These are phyloP conservation scores for Apostichopus parvimensis DNA, from an alignment of 35 echinoderm and acorn worm species.

Conservation along the genomic window DNA sequence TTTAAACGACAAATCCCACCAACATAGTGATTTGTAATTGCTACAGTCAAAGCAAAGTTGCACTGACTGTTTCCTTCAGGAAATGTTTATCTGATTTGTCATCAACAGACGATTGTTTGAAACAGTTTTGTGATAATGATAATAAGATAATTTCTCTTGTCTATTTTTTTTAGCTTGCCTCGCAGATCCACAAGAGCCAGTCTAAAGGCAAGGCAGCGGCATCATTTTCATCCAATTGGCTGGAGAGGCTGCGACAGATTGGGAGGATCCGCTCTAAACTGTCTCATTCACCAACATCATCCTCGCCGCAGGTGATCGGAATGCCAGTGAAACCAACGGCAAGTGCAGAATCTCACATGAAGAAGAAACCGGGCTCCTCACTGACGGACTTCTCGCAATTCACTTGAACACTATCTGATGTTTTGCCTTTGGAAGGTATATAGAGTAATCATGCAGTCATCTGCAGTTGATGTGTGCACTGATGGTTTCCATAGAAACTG, in stretches of 20 bases:
- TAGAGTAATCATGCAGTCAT: too few species aligned
- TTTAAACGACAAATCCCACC: too few species aligned
- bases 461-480: too few species aligned
- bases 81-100: too few species aligned
- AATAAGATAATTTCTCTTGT: background rate
- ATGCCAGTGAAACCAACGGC: conserved; percentile 41
- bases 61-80: too few species aligned
- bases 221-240: conserved; percentile 92
- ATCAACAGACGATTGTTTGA: too few species aligned
- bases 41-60: too few species aligned
- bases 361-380: background rate
- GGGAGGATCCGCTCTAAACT: conserved; percentile 71
- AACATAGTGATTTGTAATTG: too few species aligned
- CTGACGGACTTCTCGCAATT: conserved; percentile 33
- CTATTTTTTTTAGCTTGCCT: conserved; percentile 74
- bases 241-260: conserved; percentile 90
- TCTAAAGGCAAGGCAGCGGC: conserved; percentile 53
- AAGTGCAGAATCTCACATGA: background rate
- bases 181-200: conserved; percentile 88
- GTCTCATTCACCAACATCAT: conserved; percentile 56
- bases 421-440: too few species aligned
- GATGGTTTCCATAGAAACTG: too few species aligned
- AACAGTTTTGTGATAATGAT: too few species aligned
- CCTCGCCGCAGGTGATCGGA: conserved; percentile 50
- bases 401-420: background rate